Conservation (phyloP, 2,888 invertebrate species). For the Sphaerophoria taeniata region DNA sequence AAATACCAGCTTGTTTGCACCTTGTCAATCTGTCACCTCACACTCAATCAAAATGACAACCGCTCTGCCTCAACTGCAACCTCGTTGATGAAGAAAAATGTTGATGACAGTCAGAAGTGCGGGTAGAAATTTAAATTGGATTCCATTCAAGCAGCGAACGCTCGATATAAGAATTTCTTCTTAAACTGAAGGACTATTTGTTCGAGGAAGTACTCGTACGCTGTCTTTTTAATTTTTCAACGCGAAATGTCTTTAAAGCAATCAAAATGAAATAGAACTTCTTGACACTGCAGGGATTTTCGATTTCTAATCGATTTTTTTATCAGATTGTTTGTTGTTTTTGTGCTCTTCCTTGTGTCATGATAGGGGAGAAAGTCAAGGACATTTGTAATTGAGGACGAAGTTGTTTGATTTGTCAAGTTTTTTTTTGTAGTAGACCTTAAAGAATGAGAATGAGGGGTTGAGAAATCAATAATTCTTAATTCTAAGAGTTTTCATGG, state of each 20-base stretch:
- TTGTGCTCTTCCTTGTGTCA: background rate
- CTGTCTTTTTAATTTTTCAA: background rate
- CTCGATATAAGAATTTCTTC: constrained; percentile 5
- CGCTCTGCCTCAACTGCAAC: background rate
- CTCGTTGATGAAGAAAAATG: background rate
- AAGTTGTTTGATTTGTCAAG: background rate
- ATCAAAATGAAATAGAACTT: background rate
- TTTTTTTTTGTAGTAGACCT: background rate
- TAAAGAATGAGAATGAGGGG: background rate
- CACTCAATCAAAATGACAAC: constrained; percentile 21
- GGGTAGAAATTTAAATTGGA: background rate
- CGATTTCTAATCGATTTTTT: constrained; percentile 18
- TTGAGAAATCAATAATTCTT: background rate
- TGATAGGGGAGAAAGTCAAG: background rate
- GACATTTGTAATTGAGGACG: constrained; percentile 2
- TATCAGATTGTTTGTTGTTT: constrained; percentile 4
- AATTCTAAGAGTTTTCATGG: background rate
- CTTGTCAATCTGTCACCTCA: constrained; percentile 23
- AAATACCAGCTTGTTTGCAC: constrained; percentile 9
- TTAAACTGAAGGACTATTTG: background rate
- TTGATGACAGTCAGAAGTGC: background rate
- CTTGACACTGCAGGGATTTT: constrained; percentile 1
- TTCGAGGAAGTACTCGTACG: background rate
- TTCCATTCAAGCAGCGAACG: background rate
- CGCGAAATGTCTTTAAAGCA: background rate